phyloP scores from a whole-genome alignment of 2,797 vertebrate genomes.

The Eremophila alpestris region DNA sequence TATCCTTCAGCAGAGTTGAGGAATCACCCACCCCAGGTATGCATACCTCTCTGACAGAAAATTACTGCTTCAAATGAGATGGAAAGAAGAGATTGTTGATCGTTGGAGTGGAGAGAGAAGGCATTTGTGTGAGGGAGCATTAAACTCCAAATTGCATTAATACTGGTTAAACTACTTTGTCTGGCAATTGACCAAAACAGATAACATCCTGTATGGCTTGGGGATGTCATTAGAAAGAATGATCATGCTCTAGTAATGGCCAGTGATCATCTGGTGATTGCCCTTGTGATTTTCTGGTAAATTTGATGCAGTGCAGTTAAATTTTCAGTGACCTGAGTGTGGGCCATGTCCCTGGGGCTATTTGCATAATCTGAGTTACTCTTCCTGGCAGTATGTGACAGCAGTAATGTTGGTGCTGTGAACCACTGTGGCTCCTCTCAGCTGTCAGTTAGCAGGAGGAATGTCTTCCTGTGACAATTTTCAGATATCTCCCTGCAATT shows the following conservation, averaged over 20 bases:
- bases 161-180: slow-evolving; percentile 51
- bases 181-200: slow-evolving; percentile 49
- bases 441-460: not conserved
- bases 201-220: slow-evolving; percentile 15
- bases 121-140: slow-evolving; percentile 15
- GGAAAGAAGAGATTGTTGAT: slow-evolving; percentile 26
- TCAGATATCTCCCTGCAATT: not conserved
- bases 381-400: not conserved
- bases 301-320: slow-evolving; percentile 17
- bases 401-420: not conserved
- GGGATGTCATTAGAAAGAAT: not conserved
- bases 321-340: slow-evolving; percentile 4
- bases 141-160: slow-evolving; percentile 45
- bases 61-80: slow-evolving; percentile 40
- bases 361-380: not conserved
- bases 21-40: not conserved
- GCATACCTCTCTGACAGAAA: not conserved
- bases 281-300: slow-evolving; percentile 35
- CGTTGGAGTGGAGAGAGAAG: slow-evolving; percentile 10
- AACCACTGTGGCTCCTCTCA: not conserved
- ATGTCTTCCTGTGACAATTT: not conserved
- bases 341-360: not conserved
- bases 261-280: slow-evolving; percentile 6
- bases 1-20: not conserved
- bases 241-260: not conserved